Evolutionary conservation across 1,140 invertebrate genomes (phyloP).

Genomic region (Caenorhabditis inopinata): DNA sequence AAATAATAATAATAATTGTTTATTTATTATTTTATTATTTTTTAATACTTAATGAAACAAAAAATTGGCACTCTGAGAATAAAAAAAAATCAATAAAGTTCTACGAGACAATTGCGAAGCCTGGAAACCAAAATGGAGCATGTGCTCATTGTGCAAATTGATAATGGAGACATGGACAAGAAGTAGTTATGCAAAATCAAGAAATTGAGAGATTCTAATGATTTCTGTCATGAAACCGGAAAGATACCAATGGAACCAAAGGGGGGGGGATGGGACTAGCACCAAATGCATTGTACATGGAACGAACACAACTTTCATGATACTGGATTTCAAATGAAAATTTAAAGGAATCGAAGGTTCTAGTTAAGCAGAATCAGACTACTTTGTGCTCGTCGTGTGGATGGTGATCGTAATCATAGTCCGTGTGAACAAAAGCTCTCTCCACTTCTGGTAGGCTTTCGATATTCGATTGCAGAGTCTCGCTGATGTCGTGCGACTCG

Average conservation of each 20-base stretch:
- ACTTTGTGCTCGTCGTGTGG: conserved; percentile 48
- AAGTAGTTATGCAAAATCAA: background rate
- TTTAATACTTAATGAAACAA: conserved; percentile 5
- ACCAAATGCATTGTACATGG: too few species aligned
- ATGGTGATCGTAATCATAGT: conserved; percentile 46
- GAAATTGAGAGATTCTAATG: background rate
- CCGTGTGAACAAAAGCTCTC: conserved; percentile 48
- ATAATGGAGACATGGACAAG: too few species aligned
- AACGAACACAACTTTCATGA: too few species aligned
- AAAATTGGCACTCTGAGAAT: background rate
- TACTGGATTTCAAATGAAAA: background rate
- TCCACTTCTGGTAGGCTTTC: conserved; percentile 50
- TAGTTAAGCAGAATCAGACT: conserved; percentile 1
- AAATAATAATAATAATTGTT: background rate
- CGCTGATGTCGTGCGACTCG: conserved; percentile 48
- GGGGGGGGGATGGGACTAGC: background rate
- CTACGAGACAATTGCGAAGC: too few species aligned
- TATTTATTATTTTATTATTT: conserved; percentile 31
- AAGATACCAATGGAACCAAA: background rate
- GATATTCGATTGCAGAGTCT: conserved; percentile 49
- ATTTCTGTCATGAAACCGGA: conserved; percentile 34
- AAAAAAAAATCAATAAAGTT: too few species aligned
- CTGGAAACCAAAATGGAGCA: too few species aligned
- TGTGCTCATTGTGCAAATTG: too few species aligned
- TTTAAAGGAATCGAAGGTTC: background rate